Percentiles rank a stretch among this genome's conserved stretches.
These are phyloP conservation scores for Esox lucius DNA, from an alignment of 2,797 vertebrate genomes.

Conservation along the genomic window DNA sequence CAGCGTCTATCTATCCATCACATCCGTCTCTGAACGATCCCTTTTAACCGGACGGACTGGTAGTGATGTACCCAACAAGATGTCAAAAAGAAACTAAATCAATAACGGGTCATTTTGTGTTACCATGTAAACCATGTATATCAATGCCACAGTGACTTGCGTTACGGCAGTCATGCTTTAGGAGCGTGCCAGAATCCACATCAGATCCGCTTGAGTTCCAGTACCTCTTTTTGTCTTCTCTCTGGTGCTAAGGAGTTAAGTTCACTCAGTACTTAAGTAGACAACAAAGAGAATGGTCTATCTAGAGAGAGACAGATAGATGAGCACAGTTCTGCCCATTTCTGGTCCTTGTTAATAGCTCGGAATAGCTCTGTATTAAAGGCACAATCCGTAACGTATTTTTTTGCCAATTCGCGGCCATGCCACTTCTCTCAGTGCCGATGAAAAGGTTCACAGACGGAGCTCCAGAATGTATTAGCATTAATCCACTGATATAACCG, in stretches of 20 bases:
- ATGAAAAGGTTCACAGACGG: not conserved
- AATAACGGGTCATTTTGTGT: constrained; percentile 6
- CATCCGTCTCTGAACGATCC: constrained; percentile 36
- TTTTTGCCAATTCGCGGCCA: too few relatives aligned
- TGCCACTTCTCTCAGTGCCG: too few relatives aligned
- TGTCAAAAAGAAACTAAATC: constrained; percentile 10
- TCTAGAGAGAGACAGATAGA: constrained; percentile 35
- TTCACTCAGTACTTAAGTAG: constrained; percentile 22
- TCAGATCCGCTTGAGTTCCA: constrained; percentile 31
- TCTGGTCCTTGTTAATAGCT: constrained; percentile 60
- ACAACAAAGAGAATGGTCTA: constrained; percentile 17
- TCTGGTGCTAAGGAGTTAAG: not conserved
- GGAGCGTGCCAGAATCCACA: constrained; percentile 23
- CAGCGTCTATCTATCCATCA: too few relatives aligned
- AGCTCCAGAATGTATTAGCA: not conserved
- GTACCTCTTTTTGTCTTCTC: constrained; percentile 37
- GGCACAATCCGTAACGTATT: too few relatives aligned
- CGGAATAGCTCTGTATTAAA: constrained; percentile 56
- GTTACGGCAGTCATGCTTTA: constrained; percentile 35
- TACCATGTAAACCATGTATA: not conserved
- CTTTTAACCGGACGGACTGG: constrained; percentile 37
- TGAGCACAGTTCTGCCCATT: constrained; percentile 51
- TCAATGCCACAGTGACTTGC: not conserved
- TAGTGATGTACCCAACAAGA: constrained; percentile 6
- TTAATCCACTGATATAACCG: not conserved